Conservation (phyloP, 2,888 invertebrate genomes). For the Stomorhina lunata region DNA sequence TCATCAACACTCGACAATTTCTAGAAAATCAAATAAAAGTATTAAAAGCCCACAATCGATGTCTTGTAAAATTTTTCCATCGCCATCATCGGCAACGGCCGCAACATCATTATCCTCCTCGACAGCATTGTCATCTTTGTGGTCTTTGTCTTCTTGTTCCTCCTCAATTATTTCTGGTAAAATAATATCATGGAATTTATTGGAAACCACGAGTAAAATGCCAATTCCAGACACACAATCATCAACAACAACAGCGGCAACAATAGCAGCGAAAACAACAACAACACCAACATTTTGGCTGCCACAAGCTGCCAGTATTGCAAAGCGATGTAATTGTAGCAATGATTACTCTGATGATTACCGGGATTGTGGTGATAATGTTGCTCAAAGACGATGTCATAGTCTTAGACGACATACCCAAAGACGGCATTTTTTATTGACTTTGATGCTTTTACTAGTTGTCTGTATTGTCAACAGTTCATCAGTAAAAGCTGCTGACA, state of each 20-base stretch:
- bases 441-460: conserved; percentile 64
- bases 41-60: conserved; percentile 55
- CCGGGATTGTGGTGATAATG: not conserved
- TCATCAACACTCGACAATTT: conserved; percentile 12
- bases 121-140: not conserved
- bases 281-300: conserved; percentile 24
- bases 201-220: conserved; percentile 37
- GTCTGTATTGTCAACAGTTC: conserved; percentile 65
- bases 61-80: conserved; percentile 28
- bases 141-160: not conserved
- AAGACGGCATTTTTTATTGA: conserved; percentile 59
- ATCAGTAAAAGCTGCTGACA: conserved; percentile 65
- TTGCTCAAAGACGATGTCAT: conserved; percentile 28
- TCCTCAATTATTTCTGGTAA: conserved; percentile 50
- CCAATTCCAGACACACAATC: conserved; percentile 22
- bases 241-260: not conserved
- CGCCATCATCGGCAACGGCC: not conserved
- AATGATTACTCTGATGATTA: conserved; percentile 9
- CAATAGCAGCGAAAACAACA: not conserved
- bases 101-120: not conserved
- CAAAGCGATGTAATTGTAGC: conserved; percentile 43
- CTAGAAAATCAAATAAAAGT: conserved; percentile 61
- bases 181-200: conserved; percentile 61
- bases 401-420: conserved; percentile 45
- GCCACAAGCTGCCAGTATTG: conserved; percentile 39